Base-by-base conservation (phyloP, 2,888 invertebrate genomes). In the Papilio gigon region DNA sequence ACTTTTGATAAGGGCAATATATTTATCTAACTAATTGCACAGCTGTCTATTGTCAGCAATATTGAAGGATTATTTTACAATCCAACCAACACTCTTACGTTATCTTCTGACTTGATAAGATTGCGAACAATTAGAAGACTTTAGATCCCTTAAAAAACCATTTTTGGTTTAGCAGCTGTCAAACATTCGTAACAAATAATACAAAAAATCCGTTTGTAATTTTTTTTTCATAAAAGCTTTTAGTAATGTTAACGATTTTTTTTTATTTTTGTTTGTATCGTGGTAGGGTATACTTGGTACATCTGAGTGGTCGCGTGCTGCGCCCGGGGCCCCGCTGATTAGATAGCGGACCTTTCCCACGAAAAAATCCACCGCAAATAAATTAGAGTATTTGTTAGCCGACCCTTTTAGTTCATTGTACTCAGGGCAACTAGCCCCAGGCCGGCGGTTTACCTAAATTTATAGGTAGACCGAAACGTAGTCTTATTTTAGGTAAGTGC, bases 321-420 rank as follows among this genome's bases (percentile, higher is more conserved):
- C 37, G 56, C 64, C 68, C 37, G 25, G 47, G 68, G 47, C 30
- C 53, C 62, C 12, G 35, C 59, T 68, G 68, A 64, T 68, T 68
- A 64, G 68, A 68, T 64, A 58, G 63, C 62, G 53, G 42, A 63
- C 47, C 37, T 35, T 58, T 68, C 22, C 27, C 56, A 33, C 22
- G 30, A 60, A 62, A 59, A 68, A 64, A 64, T 47, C 59, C 68
- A 47, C 58, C 22, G 14, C 27, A 63, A 63, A 68, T 63, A 68
- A 64, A 68, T 68, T 63, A 68, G 25, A 58, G 68, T 40, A 64
- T 68, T 67, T 68, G 68, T 63, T 68, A 64, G 30, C 68, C 58
- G 63, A 68, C 63, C 64, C 68, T 62, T 62, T 67, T 25, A 63
- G 63, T 58, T 62, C 42, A 63, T 63, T 64, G 63, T 64, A 37